Base-by-base conservation (phyloP, 2,113 vertebrate genomes). In the Siphamia tubifer region DNA sequence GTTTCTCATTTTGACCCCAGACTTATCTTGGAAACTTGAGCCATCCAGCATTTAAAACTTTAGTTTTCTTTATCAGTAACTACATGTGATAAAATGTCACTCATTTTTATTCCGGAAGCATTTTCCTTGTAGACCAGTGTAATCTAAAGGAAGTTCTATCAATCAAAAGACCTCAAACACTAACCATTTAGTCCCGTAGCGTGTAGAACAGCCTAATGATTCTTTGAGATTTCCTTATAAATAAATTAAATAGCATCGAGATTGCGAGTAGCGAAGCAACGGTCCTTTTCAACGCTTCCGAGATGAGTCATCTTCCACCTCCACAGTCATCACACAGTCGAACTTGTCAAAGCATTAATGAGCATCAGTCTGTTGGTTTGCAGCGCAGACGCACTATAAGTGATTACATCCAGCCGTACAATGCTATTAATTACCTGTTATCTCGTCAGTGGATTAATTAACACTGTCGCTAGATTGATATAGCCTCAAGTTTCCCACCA, bases 391-490 rank as follows among this genome's bases (percentile, higher is more conserved):
- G 45, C 43, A 67, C 56, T 38, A 35, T 81, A 74, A 85, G 68
- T 39, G 79, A 90, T 89, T 79, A 82, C 65, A 67, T 79, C 80
- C 84, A 66, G 60, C 69, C 65, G 79, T 71, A 73, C 74, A 77
- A 77, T 71, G 83, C 79, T 79, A 87, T 91, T 90, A 86, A 90
- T 90, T 87, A 85, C 78, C 76, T 55, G 69, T 69, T 87, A 89
- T 89, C 83, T 75, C 58, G 11, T 82, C 72, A 20, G 65, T 25
- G 74, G 82, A 89, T 80, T 86, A 81, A 89, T 91, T 85, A 89
- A 82, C 53, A 49, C 42, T 38, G 63, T 38, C 25, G 23, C 43
- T 68, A 35, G 76, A 86, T 79, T 80, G 74, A 87, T 89, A 74
- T 21, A 48, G 66, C 61, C 55, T 54, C 13, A 20, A 75, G 83